phyloP scores from a whole-genome alignment of 2,888 invertebrate species.

The Rotaria sp. region DNA sequence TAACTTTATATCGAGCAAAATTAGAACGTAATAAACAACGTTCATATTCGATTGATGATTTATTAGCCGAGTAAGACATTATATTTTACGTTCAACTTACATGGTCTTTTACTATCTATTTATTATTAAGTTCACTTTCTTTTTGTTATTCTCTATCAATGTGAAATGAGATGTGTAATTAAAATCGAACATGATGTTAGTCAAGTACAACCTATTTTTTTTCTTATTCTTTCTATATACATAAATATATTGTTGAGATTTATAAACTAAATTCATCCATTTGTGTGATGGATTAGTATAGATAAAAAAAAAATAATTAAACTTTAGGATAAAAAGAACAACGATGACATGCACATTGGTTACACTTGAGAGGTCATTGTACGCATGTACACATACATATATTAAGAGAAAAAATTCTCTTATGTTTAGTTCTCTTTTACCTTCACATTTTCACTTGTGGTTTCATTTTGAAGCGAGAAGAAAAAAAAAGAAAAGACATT shows the following conservation, averaged over 20 bases:
- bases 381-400: background rate
- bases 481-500: slow-evolving; percentile 1
- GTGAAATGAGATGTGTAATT: background rate
- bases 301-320: background rate
- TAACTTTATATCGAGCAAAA: background rate
- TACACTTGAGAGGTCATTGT: slow-evolving; percentile 15
- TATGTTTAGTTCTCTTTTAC: background rate
- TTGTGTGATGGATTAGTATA: background rate
- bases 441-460: slow-evolving; percentile 12
- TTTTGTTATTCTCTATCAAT: background rate
- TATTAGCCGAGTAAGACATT: background rate
- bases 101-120: background rate
- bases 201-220: background rate
- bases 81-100: background rate
- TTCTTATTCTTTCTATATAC: background rate
- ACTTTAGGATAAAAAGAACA: background rate
- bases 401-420: background rate
- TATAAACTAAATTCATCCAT: background rate
- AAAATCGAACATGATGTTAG: background rate
- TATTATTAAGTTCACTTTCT: too few relatives aligned
- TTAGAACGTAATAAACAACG: background rate
- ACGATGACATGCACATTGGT: background rate
- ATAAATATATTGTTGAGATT: background rate
- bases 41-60: background rate
- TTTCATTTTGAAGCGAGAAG: background rate